Evolutionary conservation across 2,888 invertebrate genomes (phyloP), one percentile per base, ranked within the genome.

Genomic region (Ecliptopera silaceata): DNA sequence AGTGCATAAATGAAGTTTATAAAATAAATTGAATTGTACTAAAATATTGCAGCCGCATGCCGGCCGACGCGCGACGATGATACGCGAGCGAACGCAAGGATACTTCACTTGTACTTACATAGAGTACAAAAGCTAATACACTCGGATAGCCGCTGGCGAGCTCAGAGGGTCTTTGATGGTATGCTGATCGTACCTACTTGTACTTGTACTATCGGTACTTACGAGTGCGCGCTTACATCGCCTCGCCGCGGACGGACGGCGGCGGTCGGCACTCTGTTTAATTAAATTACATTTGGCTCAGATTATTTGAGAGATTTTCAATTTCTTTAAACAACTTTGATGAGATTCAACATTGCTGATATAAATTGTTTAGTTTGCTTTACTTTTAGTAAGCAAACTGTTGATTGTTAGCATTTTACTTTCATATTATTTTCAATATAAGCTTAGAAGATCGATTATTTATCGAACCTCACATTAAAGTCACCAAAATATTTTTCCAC

Each of bases 281-380:
- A 55, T 55, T 49, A 55, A 49, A 55, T 55, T 44, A 55, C 55
- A 55, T 49, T 54, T 32, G 39, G 48, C 48, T 36, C 12, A 18
- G 29, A 47, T 48, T 42, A 10, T 22, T 46, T n/a, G 15, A 20
- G 17, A 15, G 36, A 17, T 15, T 12, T 18, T 41, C 22, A 47
- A 36, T 47, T 38, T 31, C 29, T 44, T 12, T 39, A 26, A 38
- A 43, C 26, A 20, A 39, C 18, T 5, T 8, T 31, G 2, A 38
- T 32, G n/a, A 12, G 41, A 4, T 10, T 31, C 8, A 22, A 12
- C 44, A 31, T 20, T 26, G 26, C 36, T 17, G 32, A 36, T 22
- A 52, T 59, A 56, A 59, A 51, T 10, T 48, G 18, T 48, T 34
- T 43, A 26, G 44, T 48, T 56, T 56, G 6, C 13, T 13, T 46